phyloP scores from a whole-genome alignment of 2,113 vertebrate species.

The Pelodiscus sinensis region DNA sequence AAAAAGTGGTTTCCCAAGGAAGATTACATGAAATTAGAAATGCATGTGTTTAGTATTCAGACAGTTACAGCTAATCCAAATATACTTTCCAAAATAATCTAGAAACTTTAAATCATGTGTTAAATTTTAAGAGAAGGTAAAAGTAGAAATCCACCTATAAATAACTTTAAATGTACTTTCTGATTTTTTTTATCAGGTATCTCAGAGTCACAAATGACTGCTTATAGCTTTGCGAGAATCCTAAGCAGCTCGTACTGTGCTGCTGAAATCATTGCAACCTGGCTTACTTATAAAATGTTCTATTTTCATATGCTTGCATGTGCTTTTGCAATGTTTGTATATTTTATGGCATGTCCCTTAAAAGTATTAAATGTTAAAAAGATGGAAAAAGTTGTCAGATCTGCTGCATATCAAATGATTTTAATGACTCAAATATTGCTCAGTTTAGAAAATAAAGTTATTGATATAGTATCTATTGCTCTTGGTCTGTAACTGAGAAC shows the following conservation, averaged over 20 bases:
- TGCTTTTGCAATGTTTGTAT: not conserved
- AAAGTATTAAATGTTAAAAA: not conserved
- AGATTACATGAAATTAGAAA: not conserved
- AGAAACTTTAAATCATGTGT: not conserved
- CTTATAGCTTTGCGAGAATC: not conserved
- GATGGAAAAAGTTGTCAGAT: not conserved
- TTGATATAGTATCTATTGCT: not conserved
- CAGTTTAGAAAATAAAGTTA: not conserved
- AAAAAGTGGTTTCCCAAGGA: not conserved
- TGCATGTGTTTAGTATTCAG: not conserved
- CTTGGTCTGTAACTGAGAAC: not conserved
- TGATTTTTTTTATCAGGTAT: not conserved
- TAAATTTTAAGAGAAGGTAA: not conserved
- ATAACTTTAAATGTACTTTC: not conserved
- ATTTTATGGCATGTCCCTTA: not conserved
- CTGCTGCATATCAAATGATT: not conserved
- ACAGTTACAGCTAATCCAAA: not conserved
- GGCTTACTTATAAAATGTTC: not conserved
- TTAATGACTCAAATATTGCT: not conserved
- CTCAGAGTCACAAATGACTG: not conserved
- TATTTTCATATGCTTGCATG: not conserved
- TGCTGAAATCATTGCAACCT: not conserved
- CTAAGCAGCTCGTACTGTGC: not conserved
- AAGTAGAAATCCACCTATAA: not conserved
- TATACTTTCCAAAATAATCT: not conserved